phyloP scores from a whole-genome alignment of 2,113 vertebrate genomes.

The Forbesichthys papilliferus region DNA sequence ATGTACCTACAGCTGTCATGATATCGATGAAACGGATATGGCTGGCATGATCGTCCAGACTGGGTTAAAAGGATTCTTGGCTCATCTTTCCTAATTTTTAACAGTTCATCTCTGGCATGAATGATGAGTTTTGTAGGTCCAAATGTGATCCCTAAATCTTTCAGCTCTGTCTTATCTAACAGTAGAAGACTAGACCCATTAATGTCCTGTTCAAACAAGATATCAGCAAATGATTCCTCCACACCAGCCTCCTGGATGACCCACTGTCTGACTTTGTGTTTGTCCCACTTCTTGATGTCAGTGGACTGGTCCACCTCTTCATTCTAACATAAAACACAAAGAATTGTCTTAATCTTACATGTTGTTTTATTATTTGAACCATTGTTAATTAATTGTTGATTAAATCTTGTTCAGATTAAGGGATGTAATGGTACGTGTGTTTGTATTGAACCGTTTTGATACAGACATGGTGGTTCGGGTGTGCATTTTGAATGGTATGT shows the following conservation, averaged over 20 bases:
- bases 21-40: conserved; percentile 64
- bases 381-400: not conserved
- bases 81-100: conserved; percentile 43
- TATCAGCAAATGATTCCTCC: conserved; percentile 37
- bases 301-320: conserved; percentile 26
- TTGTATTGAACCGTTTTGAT: too few species aligned
- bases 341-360: too few species aligned
- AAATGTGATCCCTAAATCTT: conserved; percentile 25
- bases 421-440: too few species aligned
- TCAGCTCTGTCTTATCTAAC: conserved; percentile 42
- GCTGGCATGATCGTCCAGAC: conserved; percentile 45
- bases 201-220: conserved; percentile 54
- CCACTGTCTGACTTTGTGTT: conserved; percentile 65
- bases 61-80: not conserved
- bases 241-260: conserved; percentile 35
- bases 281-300: conserved; percentile 61
- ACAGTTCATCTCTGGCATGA: conserved; percentile 46
- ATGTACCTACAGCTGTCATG: conserved; percentile 60
- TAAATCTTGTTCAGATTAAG: too few species aligned
- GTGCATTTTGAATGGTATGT: too few species aligned
- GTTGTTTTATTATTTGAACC: not conserved
- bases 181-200: conserved; percentile 52
- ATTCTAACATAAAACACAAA: conserved; percentile 30
- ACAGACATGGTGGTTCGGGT: too few species aligned
- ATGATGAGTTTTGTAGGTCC: conserved; percentile 62